Percentiles rank a stretch among this genome's conserved stretches.
phyloP scores from a whole-genome alignment of 2,888 invertebrate species.

The Tetragonula carbonaria region DNA sequence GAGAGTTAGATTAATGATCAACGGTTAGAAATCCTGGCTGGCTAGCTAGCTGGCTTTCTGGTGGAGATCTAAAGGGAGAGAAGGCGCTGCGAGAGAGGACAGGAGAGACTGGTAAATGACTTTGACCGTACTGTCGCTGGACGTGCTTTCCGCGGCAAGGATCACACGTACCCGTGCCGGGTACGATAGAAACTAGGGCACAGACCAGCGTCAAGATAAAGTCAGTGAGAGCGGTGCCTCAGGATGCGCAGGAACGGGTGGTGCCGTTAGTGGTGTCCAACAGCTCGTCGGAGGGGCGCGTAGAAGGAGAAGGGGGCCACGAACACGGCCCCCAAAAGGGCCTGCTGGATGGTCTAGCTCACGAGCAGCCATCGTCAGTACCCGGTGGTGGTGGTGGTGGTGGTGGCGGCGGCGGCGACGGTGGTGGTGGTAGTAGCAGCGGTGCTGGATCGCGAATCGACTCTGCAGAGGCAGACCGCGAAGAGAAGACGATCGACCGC shows the following conservation, averaged over 20 bases:
- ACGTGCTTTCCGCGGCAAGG: slow-evolving; percentile 37
- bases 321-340: slow-evolving; percentile 78
- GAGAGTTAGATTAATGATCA: slow-evolving; percentile 20
- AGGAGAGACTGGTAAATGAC: slow-evolving; percentile 58
- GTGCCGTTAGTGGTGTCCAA: slow-evolving; percentile 79
- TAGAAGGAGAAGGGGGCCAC: slow-evolving; percentile 77
- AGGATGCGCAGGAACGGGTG: slow-evolving; percentile 79
- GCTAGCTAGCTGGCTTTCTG: too few relatives aligned
- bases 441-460: slow-evolving; percentile 5
- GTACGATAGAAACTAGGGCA: slow-evolving; percentile 75
- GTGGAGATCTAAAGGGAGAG: not conserved
- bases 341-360: slow-evolving; percentile 72
- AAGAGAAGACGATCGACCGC: not conserved
- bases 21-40: not conserved
- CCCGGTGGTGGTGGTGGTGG: slow-evolving; percentile 22
- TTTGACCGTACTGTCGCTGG: slow-evolving; percentile 35
- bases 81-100: not conserved
- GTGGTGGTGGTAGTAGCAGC: too few relatives aligned
- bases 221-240: slow-evolving; percentile 72
- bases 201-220: slow-evolving; percentile 80
- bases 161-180: slow-evolving; percentile 76
- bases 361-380: slow-evolving; percentile 60
- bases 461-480: slow-evolving; percentile 17
- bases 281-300: slow-evolving; percentile 72
- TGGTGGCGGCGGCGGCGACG: too few relatives aligned